Conservation (phyloP, 2,888 invertebrate genomes). For the Scaptomyza polygonia region DNA sequence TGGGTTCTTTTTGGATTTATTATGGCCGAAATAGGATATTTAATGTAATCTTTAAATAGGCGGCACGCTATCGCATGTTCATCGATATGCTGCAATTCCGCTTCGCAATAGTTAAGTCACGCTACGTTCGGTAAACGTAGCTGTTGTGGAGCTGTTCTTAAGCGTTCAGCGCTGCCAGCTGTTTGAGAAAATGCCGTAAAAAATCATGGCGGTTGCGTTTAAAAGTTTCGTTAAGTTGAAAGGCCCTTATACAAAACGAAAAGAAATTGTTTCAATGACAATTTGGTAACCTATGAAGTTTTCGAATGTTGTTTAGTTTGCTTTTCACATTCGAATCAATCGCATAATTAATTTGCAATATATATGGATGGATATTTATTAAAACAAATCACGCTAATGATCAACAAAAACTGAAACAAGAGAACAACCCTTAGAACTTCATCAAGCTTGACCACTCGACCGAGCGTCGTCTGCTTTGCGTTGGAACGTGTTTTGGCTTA, state of each 20-base stretch:
- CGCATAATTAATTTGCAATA: constrained; percentile 9
- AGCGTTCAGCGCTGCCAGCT: constrained; percentile 19
- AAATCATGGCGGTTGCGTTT: background rate
- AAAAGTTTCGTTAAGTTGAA: background rate
- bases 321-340: background rate
- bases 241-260: background rate
- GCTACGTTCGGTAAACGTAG: constrained; percentile 4
- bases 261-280: background rate
- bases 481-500: constrained; percentile 71
- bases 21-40: background rate
- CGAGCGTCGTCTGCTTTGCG: constrained; percentile 18
- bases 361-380: background rate
- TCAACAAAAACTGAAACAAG: constrained; percentile 27
- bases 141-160: constrained; percentile 6
- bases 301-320: too few species aligned
- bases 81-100: background rate
- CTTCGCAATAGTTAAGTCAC: background rate
- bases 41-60: background rate
- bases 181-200: background rate
- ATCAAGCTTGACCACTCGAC: constrained; percentile 29
- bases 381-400: constrained; percentile 67
- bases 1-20: background rate
- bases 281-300: too few species aligned
- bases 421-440: constrained; percentile 24
- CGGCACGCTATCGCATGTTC: background rate